Base-by-base conservation (phyloP, 2,113 vertebrate species). In the Brevimyrus niger region DNA sequence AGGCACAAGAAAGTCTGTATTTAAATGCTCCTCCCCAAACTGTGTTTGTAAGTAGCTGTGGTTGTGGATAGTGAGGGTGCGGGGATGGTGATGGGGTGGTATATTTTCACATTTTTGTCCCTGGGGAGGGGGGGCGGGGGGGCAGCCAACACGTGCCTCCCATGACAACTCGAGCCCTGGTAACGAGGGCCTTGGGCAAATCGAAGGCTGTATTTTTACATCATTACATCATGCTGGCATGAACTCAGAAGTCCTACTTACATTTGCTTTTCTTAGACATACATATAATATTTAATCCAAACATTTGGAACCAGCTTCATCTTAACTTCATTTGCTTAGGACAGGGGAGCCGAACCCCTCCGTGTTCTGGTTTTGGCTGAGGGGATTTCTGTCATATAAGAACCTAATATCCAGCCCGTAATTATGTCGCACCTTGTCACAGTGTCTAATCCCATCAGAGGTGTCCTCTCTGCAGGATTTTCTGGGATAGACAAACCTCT, bases 341-440 rank as follows among this genome's bases (percentile, higher is more conserved):
- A 27, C n/a, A 11, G 31, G 35, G 31, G 69, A n/a, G 31, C 13
- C 2, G n/a, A 27, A 27, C 17, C 27, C 21, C n/a, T 23, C 61
- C 17, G 6, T 58, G 7, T 51, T 89, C 92, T 94, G 94, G 89
- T 94, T 95, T 93, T 89, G 91, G 87, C 50, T 93, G 94, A 94
- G 44, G 69, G 47, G 31, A 55, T 89, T 89, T 76, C 88, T 15
- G 73, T 42, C 6, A 48, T 94, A 93, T 92, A 92, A 94, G 94
- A 91, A 91, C 92, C 92, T 94, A 94, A 95, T 94, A 93, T 93
- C 92, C 93, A 83, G 92, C 92, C 90, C 93, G 90, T 95, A 96
- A 95, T 94, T 95, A 93, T 92, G 92, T 94, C 93, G 92, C 93
- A 94, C 91, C 91, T 86, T 92, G 90, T 61, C 93, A 92, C 93